Evolutionary conservation across 2,888 invertebrate genomes (phyloP).

Genomic region (Pelosia muscerda): DNA sequence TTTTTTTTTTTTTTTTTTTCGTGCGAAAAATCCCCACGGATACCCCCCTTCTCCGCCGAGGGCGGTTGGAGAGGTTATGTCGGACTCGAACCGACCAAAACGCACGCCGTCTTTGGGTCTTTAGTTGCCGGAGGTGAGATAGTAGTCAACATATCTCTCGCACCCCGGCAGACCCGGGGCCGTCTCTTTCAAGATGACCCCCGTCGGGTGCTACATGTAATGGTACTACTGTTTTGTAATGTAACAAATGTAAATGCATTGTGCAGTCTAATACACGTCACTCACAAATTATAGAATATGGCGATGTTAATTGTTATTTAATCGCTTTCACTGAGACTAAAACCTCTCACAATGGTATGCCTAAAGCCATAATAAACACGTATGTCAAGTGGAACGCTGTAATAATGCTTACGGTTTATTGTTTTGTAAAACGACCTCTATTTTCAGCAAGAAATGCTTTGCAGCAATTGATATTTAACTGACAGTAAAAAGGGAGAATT

Average conservation of each 20-base stretch:
- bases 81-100: too few species aligned
- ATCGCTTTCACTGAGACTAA: neutral
- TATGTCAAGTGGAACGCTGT: constrained; percentile 16
- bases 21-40: too few species aligned
- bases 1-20: too few species aligned
- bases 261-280: neutral
- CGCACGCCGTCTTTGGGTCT: too few species aligned
- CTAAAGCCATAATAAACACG: constrained; percentile 14
- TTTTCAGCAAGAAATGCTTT: constrained; percentile 9
- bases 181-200: too few species aligned
- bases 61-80: too few species aligned
- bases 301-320: neutral
- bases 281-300: neutral
- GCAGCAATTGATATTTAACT: constrained; percentile 9
- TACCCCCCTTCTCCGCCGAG: too few species aligned
- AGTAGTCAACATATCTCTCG: too few species aligned
- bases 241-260: neutral
- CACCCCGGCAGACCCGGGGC: too few species aligned
- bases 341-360: neutral
- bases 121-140: too few species aligned
- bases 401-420: constrained; percentile 9
- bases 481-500: constrained; percentile 10
- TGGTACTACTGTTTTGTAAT: too few species aligned
- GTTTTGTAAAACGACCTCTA: constrained; percentile 12
- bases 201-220: too few species aligned